phyloP scores from a whole-genome alignment of 2,797 vertebrate species.

The Lithobates pipiens region DNA sequence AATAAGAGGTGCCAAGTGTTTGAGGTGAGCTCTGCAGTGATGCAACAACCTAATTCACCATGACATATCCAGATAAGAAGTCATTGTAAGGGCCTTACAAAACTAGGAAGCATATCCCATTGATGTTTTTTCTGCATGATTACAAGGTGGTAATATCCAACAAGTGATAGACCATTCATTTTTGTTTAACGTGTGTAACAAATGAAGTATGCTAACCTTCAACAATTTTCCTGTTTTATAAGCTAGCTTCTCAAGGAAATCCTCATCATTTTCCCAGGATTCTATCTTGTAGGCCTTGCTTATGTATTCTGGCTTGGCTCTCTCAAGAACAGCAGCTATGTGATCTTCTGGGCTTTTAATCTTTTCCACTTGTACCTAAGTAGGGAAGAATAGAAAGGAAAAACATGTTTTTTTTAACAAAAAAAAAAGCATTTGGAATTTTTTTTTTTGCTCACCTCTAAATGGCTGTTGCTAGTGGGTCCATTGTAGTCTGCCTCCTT shows the following conservation, averaged over 20 bases:
- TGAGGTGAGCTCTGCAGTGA: background rate
- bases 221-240: constrained; percentile 90
- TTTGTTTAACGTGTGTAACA: too few species aligned
- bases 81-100: background rate
- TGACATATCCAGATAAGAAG: background rate
- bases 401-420: background rate
- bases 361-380: constrained; percentile 98
- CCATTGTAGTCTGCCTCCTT: too few species aligned
- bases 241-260: constrained; percentile 96
- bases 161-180: too few species aligned
- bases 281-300: constrained; percentile 94
- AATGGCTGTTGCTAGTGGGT: too few species aligned
- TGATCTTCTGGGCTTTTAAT: constrained; percentile 94
- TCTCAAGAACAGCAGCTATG: constrained; percentile 88
- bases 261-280: constrained; percentile 85
- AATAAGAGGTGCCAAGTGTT: too few species aligned
- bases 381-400: background rate
- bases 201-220: constrained; percentile 79
- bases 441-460: too few species aligned
- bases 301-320: constrained; percentile 94
- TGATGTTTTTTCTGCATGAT: background rate
- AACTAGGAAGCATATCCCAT: background rate
- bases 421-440: too few species aligned
- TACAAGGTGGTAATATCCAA: too few species aligned
- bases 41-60: background rate